phyloP scores from a whole-genome alignment of 2,113 vertebrate genomes.

The Chauna torquata region DNA sequence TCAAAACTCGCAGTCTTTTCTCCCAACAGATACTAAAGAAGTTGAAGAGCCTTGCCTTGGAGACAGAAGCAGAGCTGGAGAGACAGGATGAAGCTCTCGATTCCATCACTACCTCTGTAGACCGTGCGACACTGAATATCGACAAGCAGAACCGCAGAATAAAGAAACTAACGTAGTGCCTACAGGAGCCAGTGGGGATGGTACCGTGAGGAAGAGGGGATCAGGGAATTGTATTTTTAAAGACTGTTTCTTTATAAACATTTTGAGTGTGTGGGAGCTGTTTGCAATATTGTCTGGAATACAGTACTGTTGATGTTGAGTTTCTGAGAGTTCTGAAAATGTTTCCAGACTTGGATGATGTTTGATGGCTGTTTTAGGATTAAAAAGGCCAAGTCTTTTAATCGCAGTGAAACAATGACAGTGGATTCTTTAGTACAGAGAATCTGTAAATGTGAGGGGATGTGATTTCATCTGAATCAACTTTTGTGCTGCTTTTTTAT shows the following conservation, averaged over 20 bases:
- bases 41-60: slow-evolving; percentile 89
- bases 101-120: slow-evolving; percentile 79
- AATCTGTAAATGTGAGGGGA: neutral
- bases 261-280: neutral
- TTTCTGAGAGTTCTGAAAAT: neutral
- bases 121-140: slow-evolving; percentile 80
- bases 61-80: slow-evolving; percentile 88
- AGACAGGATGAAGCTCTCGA: slow-evolving; percentile 90
- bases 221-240: accelerated
- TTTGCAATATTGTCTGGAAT: neutral
- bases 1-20: neutral
- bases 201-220: accelerated
- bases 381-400: neutral
- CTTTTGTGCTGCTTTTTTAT: neutral
- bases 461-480: neutral
- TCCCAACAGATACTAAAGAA: slow-evolving; percentile 86
- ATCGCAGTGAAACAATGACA: neutral
- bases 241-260: neutral
- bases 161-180: slow-evolving; percentile 80
- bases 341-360: neutral
- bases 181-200: accelerated
- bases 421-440: neutral
- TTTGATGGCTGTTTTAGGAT: neutral
- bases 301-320: accelerated
- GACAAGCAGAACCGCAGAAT: slow-evolving; percentile 88